Evolutionary conservation across 2,888 invertebrate species (phyloP), one percentile per base, ranked within the genome.

Genomic region (Bombylius major): DNA sequence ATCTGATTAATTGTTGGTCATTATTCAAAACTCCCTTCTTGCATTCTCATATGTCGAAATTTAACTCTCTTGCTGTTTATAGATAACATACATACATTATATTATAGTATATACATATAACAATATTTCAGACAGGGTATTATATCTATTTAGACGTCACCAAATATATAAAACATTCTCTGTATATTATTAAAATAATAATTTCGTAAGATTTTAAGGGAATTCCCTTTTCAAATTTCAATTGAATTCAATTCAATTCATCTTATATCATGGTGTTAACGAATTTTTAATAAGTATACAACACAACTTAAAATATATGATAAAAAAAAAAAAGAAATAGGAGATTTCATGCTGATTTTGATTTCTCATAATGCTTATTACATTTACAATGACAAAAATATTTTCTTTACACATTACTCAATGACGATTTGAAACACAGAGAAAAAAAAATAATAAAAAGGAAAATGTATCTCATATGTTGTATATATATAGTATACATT

Each of bases 1-100:
- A 54, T 39, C 56, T 64, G 65, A 68, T 65, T 66, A 64, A 68
- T 68, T 61, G 54, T 23, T 3, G 0, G 47, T n/a, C 56, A 67
- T 67, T 64, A 63, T 51, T 61, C 60, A 61, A 57, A 54, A 55
- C 51, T 58, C 55, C 57, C 56, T 54, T 54, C 51, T 46, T 57
- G 51, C 52, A 51, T 51, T 50, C 51, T 23, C 50, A 34, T 54
- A 44, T 50, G 54, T 33, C 23, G 12, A 11, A 42, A 42, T 11
- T 11, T 11, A 42, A 23, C 23, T 23, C 23, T 36, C 9, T 36
- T 6, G 36, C 9, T 8, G 36, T 36, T 6, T 36, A 36, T 36
- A 36, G 36, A 36, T 36, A 36, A 50, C 36, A 49, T 47, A 50
- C 51, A 50, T 55, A 47, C n/a, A n/a, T n/a, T 55, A 47, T 42